phyloP scores from a whole-genome alignment of 2,888 invertebrate genomes.

The Troilus luridus region DNA sequence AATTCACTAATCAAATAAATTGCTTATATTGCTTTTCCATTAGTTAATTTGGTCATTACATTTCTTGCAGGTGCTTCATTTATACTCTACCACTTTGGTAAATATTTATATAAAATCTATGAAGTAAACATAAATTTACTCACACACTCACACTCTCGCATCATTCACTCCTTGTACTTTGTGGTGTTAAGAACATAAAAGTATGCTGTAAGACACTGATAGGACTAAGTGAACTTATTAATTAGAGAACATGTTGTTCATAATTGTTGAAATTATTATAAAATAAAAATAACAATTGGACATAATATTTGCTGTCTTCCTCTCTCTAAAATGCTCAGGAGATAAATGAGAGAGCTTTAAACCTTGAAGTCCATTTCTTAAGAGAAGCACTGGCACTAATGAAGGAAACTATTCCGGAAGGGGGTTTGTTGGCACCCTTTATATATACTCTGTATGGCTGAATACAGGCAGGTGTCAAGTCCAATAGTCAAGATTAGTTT shows the following conservation, averaged over 20 bases:
- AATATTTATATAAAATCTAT: too few relatives aligned
- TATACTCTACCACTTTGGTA: too few relatives aligned
- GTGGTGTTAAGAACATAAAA: neutral
- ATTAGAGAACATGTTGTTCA: neutral
- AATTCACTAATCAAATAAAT: neutral
- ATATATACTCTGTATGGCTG: neutral
- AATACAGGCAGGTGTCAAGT: neutral
- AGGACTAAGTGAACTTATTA: neutral
- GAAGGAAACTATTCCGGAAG: neutral
- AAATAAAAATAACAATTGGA: too few relatives aligned
- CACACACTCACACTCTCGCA: neutral
- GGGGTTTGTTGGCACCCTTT: neutral
- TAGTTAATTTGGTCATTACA: neutral
- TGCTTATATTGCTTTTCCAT: neutral
- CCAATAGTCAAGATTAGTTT: neutral
- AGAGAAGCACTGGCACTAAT: neutral
- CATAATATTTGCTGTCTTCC: neutral
- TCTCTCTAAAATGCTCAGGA: neutral
- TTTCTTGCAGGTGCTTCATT: neutral
- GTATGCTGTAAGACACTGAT: neutral
- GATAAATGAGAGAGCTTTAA: neutral
- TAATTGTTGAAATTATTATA: neutral
- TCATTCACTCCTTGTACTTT: neutral
- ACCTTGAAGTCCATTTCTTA: neutral
- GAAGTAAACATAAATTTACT: too few relatives aligned